These are phyloP conservation scores for Hippolais icterina DNA, from an alignment of 2,113 vertebrate species.

Conservation along the genomic window DNA sequence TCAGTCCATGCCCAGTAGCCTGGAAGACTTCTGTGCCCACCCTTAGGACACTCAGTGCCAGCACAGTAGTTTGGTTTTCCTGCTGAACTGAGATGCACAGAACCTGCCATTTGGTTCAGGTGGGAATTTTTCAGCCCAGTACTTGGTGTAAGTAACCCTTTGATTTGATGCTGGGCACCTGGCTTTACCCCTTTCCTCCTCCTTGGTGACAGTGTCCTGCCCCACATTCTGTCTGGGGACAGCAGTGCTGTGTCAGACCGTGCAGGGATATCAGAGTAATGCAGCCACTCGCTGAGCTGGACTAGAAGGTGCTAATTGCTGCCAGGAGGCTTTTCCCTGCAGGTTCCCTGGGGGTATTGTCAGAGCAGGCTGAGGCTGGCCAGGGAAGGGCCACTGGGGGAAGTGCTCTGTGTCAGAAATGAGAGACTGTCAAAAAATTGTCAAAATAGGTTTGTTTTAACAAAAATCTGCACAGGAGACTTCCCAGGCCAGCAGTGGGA, in stretches of 20 bases:
- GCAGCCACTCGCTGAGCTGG: fast-evolving
- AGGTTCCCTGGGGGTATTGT: not conserved
- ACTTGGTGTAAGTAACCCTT: not conserved
- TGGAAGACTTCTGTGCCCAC: not conserved
- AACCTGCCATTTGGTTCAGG: fast-evolving
- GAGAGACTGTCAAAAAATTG: not conserved
- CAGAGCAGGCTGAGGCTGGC: not conserved
- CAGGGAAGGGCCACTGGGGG: not conserved
- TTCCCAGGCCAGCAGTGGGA: not conserved
- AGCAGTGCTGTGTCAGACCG: not conserved
- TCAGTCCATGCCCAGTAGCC: not conserved
- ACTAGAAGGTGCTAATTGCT: not conserved
- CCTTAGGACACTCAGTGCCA: too few species aligned
- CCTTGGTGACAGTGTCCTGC: not conserved
- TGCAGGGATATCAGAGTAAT: not conserved
- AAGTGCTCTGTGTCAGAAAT: not conserved
- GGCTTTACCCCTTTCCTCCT: not conserved
- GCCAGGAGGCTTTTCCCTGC: not conserved
- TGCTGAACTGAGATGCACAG: not conserved
- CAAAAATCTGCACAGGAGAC: not conserved
- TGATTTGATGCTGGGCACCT: not conserved
- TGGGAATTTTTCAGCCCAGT: not conserved
- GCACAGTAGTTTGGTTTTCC: not conserved
- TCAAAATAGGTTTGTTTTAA: not conserved
- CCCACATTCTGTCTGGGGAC: fast-evolving